phyloP scores from a whole-genome alignment of 2,888 invertebrate genomes.

The Drosophila subsilvestris region DNA sequence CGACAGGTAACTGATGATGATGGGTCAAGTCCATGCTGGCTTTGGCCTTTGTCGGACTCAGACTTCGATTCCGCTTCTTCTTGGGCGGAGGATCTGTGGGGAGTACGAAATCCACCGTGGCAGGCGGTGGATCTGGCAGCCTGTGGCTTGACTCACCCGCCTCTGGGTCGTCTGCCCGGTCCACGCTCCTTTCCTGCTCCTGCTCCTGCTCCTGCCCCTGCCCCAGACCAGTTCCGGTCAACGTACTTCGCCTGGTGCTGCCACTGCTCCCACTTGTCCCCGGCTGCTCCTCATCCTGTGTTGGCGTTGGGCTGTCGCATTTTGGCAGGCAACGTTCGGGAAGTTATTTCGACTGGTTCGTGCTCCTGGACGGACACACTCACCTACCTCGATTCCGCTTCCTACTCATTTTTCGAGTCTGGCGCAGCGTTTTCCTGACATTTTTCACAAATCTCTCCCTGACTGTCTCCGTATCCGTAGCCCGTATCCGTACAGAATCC shows the following conservation, averaged over 20 bases:
- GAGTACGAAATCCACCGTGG: too few species aligned
- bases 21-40: background rate
- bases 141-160: background rate
- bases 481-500: slow-evolving; percentile 15
- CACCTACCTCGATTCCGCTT: slow-evolving; percentile 64
- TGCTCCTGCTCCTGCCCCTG: too few species aligned
- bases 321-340: background rate
- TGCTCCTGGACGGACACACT: background rate
- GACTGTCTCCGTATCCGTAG: background rate
- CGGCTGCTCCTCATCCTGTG: slow-evolving; percentile 5
- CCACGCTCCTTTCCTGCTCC: background rate
- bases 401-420: slow-evolving; percentile 62
- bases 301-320: background rate
- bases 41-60: background rate
- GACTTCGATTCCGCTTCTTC: background rate
- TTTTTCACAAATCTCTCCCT: slow-evolving; percentile 71
- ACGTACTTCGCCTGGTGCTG: background rate
- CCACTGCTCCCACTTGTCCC: background rate
- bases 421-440: slow-evolving; percentile 51
- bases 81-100: background rate
- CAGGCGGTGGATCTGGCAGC: too few species aligned
- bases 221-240: background rate
- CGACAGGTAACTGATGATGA: background rate
- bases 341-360: background rate
- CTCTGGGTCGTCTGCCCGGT: background rate